Percentiles rank a stretch among this genome's conserved stretches.
Evolutionary conservation across 2,797 vertebrate genomes (phyloP).

Genomic region (Sebastiscus albofasciatus): DNA sequence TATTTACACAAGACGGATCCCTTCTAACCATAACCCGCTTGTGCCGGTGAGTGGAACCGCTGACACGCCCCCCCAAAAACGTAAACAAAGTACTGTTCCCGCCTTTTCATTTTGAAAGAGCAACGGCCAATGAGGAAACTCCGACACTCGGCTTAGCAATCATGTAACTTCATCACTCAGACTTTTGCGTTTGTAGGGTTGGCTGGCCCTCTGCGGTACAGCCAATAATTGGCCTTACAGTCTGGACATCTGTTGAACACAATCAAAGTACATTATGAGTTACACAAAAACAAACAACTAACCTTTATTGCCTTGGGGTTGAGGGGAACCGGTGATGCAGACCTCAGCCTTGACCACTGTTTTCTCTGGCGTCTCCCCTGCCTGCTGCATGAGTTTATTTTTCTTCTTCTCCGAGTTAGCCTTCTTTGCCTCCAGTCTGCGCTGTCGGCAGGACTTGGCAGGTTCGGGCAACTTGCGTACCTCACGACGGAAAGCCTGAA

Average conservation of each 20-base stretch:
- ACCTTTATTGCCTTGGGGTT: slow-evolving; percentile 84
- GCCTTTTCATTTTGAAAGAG: too few species aligned
- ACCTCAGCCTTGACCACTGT: slow-evolving; percentile 77
- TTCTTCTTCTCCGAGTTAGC: slow-evolving; percentile 95
- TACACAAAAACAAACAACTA: slow-evolving; percentile 1
- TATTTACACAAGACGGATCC: too few species aligned
- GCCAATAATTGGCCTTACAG: neutral
- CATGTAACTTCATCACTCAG: too few species aligned
- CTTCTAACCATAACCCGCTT: too few species aligned
- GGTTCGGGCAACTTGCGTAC: slow-evolving; percentile 95
- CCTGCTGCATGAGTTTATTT: slow-evolving; percentile 89
- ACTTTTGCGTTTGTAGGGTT: too few species aligned
- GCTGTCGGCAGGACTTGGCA: slow-evolving; percentile 95
- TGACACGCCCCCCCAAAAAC: too few species aligned
- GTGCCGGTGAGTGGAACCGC: too few species aligned
- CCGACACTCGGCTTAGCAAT: too few species aligned
- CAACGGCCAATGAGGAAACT: too few species aligned
- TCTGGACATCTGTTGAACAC: neutral
- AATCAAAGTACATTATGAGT: neutral
- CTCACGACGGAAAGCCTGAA: slow-evolving; percentile 91
- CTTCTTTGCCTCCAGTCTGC: slow-evolving; percentile 94
- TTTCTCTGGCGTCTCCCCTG: slow-evolving; percentile 90
- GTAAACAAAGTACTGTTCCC: too few species aligned
- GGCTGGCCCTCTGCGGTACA: too few species aligned
- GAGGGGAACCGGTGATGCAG: slow-evolving; percentile 65